Evolutionary conservation across 1,140 invertebrate genomes (phyloP), one percentile per base, ranked within the genome.

Genomic region (Brachionus plicatilis): DNA sequence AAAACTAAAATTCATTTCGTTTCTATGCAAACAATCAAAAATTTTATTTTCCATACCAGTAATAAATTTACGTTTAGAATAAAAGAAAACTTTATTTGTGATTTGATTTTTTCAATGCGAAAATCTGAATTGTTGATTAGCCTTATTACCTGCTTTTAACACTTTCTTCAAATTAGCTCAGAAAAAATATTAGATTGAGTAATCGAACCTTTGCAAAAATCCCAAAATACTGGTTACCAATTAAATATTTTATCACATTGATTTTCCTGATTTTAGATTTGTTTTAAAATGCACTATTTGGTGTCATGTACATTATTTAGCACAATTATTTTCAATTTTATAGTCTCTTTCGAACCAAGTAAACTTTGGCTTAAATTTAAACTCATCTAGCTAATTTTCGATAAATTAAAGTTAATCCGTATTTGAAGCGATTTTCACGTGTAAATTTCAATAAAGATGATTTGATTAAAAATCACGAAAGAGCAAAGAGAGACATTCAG

Each of bases 21-120:
- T 75, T 75, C 70, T 75, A 75, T 75, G 70, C 70, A 75, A 75
- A 75, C 70, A 75, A 75, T 41, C 14, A 9, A 68, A 66, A 6
- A 24, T 66, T 33, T 20, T 14, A 33, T 29, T 24, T 68, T 68
- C 29, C 66, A 68, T 68, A 68, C 66, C 27, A 68, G 33, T 68
- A 33, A 5, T 41, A 68, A 14, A 33, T 68, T 68, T 33, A 68
- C 33, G 27, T 33, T 41, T 68, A 33, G 66, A 68, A 68, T 33
- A 33, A 68, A 68, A 29, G 12, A 66, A 33, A 68, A 68, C 66
- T 60, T 60, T 20, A 60, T 60, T 60, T 60, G 7, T n/a, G 29
- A 41, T 68, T 68, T 41, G 14, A 33, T 68, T 33, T 4, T 68
- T 68, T 68, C 29, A 68, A 17, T n/a, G 8, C 17, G 20, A 60